Conservation (phyloP, 1,140 invertebrate genomes). For the Achroia grisella region DNA sequence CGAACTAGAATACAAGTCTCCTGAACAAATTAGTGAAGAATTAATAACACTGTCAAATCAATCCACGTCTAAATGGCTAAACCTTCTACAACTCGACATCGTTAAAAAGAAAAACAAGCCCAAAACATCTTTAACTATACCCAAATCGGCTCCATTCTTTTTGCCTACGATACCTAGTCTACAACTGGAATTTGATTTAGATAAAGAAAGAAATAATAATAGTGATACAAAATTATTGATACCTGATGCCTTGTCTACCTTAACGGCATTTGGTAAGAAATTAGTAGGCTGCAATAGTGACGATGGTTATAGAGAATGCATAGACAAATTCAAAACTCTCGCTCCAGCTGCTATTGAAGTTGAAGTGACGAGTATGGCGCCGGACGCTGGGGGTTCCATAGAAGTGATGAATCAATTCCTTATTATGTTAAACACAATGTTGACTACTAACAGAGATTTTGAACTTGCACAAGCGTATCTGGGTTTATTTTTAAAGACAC, state of each 20-base stretch:
- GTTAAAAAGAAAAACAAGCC: constrained; percentile 95
- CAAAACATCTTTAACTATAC: constrained; percentile 84
- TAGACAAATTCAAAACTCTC: constrained; percentile 86
- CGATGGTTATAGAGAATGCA: constrained; percentile 73
- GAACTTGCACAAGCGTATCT: constrained; percentile 95
- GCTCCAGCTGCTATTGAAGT: constrained; percentile 91
- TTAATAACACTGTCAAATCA: constrained; percentile 91
- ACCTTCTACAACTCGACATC: constrained; percentile 91
- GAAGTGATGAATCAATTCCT: constrained; percentile 87
- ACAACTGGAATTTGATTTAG: constrained; percentile 86
- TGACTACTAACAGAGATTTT: constrained; percentile 88
- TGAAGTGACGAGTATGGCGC: constrained; percentile 88
- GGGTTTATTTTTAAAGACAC: constrained; percentile 92
- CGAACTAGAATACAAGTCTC: constrained; percentile 81
- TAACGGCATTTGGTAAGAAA: constrained; percentile 80
- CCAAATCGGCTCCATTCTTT: constrained; percentile 95
- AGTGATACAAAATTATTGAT: constrained; percentile 72
- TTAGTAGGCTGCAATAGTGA: constrained; percentile 59
- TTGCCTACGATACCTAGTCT: constrained; percentile 91
- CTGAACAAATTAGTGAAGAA: constrained; percentile 86
- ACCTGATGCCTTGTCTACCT: constrained; percentile 75
- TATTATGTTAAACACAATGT: constrained; percentile 81
- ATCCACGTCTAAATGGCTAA: constrained; percentile 93
- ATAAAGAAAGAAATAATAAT: constrained; percentile 56
- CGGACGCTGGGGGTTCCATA: constrained; percentile 80